phyloP scores from a whole-genome alignment of 2,113 vertebrate species.

The Chionis minor region DNA sequence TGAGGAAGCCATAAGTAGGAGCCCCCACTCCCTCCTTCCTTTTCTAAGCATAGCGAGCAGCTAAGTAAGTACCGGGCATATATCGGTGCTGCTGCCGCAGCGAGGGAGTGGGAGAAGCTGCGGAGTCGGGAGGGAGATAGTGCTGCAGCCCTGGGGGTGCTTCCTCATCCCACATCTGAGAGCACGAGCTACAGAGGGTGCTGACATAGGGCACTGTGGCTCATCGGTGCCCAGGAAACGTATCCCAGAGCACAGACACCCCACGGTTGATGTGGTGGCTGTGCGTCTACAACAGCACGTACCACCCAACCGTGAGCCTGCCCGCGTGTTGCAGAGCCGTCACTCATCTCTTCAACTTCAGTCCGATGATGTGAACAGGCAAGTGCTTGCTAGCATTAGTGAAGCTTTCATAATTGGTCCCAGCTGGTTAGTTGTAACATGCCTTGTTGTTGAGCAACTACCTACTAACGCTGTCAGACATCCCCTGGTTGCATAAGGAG shows the following conservation, averaged over 20 bases:
- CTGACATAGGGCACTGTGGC: accelerated
- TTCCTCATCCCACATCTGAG: neutral
- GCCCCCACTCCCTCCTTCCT: neutral
- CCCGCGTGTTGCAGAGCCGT: neutral
- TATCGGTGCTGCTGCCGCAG: neutral
- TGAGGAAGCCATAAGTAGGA: neutral
- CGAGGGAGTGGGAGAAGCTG: neutral
- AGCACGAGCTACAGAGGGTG: accelerated
- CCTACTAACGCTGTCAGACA: neutral
- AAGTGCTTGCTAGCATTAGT: slow-evolving; percentile 1
- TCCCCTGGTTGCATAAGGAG: slow-evolving; percentile 10
- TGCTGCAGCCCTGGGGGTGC: neutral
- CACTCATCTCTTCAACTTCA: slow-evolving; percentile 2
- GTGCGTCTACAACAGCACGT: accelerated
- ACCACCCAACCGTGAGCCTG: neutral
- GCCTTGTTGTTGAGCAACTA: slow-evolving; percentile 37
- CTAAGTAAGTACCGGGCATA: neutral
- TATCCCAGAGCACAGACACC: neutral
- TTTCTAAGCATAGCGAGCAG: neutral
- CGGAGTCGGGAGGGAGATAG: neutral
- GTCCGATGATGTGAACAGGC: neutral
- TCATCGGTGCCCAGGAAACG: neutral
- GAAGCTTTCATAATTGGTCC: slow-evolving; percentile 35
- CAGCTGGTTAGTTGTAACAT: slow-evolving; percentile 46
- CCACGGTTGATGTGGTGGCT: accelerated